Evolutionary conservation across 1,140 invertebrate species (phyloP).

Genomic region (Triops cancriformis): DNA sequence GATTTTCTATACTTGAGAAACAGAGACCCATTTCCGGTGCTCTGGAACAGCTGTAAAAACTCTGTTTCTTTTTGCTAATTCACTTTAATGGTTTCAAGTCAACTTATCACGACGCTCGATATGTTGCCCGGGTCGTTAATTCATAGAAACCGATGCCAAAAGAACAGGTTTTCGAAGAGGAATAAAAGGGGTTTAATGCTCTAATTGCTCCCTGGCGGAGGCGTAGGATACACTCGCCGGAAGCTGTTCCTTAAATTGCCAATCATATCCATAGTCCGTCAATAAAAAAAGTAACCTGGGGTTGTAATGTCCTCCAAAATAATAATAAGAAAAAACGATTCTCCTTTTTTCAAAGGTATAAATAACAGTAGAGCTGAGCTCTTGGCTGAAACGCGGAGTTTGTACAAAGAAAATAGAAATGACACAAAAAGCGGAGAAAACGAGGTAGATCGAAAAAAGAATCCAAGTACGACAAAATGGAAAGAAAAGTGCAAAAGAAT

Average conservation of each 20-base stretch:
- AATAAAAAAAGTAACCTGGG: not conserved
- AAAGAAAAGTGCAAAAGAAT: not conserved
- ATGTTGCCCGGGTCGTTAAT: not conserved
- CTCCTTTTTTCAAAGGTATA: no score
- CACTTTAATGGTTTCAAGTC: not conserved
- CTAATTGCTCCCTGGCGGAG: not conserved
- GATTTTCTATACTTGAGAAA: conserved; percentile 1
- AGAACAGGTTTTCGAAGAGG: not conserved
- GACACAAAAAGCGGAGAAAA: no score
- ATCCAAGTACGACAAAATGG: not conserved
- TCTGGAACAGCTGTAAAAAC: not conserved
- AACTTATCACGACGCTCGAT: not conserved
- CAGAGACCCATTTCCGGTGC: conserved; percentile 3
- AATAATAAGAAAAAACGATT: no score
- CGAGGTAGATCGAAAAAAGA: no score
- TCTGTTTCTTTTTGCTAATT: not conserved
- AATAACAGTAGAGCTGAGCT: no score
- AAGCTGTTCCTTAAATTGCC: not conserved
- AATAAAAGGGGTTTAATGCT: not conserved
- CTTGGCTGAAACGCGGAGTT: no score
- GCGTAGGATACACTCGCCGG: not conserved
- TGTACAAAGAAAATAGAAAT: no score
- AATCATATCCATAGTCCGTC: not conserved
- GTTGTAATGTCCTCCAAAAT: no score
- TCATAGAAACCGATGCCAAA: not conserved